phyloP scores from a whole-genome alignment of 2,113 vertebrate genomes.

The Gavia stellata region DNA sequence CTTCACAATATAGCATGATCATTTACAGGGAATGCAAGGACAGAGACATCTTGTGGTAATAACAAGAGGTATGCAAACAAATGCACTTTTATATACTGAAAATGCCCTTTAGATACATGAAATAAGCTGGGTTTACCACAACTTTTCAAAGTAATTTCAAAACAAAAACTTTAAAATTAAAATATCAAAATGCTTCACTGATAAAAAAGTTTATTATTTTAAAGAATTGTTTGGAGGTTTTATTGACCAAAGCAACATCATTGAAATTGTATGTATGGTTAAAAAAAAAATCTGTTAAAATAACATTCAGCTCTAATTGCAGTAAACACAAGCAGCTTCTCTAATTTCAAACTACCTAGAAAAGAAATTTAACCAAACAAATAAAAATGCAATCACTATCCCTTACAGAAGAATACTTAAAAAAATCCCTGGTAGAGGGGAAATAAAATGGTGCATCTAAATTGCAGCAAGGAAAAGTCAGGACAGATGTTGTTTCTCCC shows the following conservation, averaged over 20 bases:
- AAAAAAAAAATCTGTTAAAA: not conserved
- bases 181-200: not conserved
- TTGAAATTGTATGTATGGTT: not conserved
- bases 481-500: not conserved
- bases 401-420: not conserved
- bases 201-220: not conserved
- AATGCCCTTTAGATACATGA: not conserved
- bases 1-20: not conserved
- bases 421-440: not conserved
- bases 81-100: not conserved
- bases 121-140: not conserved
- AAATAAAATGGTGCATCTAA: not conserved
- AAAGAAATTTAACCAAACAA: not conserved
- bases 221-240: not conserved
- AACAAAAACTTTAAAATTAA: not conserved
- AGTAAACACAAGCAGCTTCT: not conserved
- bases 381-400: not conserved
- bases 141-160: not conserved
- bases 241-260: not conserved
- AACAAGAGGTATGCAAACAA: not conserved
- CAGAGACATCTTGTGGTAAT: constrained; percentile 35
- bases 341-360: not conserved
- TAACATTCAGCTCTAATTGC: not conserved
- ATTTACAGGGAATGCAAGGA: not conserved
- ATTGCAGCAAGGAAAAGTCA: not conserved